phyloP scores from a whole-genome alignment of 2,888 invertebrate species.

The Conchocele bisecta region DNA sequence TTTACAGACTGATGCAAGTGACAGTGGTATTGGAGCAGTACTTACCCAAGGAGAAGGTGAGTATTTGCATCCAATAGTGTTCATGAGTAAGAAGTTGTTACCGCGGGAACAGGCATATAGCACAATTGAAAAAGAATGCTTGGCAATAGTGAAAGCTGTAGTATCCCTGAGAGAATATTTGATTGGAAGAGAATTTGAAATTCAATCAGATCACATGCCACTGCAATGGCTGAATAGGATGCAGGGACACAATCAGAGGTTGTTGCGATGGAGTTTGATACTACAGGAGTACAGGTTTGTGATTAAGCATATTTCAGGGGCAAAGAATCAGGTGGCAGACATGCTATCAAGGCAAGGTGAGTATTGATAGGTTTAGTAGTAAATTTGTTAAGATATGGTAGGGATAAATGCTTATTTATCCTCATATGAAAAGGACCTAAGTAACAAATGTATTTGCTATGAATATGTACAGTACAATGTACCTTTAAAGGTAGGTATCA shows the following conservation, averaged over 20 bases:
- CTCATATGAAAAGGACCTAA: too few relatives aligned
- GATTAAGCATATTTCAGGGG: slow-evolving; percentile 3
- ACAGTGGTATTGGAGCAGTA: slow-evolving; percentile 61
- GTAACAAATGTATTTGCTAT: too few relatives aligned
- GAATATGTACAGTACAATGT: too few relatives aligned
- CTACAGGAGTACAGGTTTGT: slow-evolving; percentile 21
- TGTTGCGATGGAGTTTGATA: slow-evolving; percentile 20
- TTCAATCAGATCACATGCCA: slow-evolving; percentile 28
- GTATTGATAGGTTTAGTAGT: too few relatives aligned
- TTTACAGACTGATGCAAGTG: slow-evolving; percentile 62
- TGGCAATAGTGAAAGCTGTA: slow-evolving; percentile 60
- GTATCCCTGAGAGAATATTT: too few relatives aligned
- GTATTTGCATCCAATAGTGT: slow-evolving; percentile 55
- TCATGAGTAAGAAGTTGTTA: slow-evolving; percentile 55
- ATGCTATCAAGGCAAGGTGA: slow-evolving; percentile 12
- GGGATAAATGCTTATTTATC: too few relatives aligned
- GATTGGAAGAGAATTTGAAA: slow-evolving; percentile 25
- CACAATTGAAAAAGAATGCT: slow-evolving; percentile 58
- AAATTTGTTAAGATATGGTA: too few relatives aligned
- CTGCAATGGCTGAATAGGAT: slow-evolving; percentile 24
- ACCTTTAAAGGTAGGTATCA: too few relatives aligned
- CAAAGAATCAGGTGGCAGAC: slow-evolving; percentile 19
- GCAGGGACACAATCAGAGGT: slow-evolving; percentile 12
- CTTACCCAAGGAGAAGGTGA: slow-evolving; percentile 50
- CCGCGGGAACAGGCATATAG: slow-evolving; percentile 56